Base-by-base conservation (phyloP, 2,113 vertebrate genomes). In the Perca fluviatilis region DNA sequence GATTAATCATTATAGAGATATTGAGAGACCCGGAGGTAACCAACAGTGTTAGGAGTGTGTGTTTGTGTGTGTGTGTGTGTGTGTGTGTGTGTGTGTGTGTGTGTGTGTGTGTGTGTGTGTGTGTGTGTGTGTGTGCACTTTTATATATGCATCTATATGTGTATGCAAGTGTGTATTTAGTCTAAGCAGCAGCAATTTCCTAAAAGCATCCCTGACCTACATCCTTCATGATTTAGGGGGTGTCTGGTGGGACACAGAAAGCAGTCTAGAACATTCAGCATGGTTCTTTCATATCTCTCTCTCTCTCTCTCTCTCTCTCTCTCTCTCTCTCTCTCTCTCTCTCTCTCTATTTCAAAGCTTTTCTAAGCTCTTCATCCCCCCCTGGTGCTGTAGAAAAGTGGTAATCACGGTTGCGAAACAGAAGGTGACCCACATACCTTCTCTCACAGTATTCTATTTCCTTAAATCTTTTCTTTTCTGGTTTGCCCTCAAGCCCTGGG, bases 361-460 rank as follows among this genome's bases (percentile, higher is more conserved):
- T 54, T 36, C 57, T 40, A 67, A 85, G 84, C 84, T 91, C 85
- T 82, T 79, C 63, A 75, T 86, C 87, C 77, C 88, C 89, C 85
- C 73, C 88, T 89, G 76, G 68, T 91, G 92, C 76, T 82, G 72
- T 0, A 78, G 56, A 84, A 81, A 87, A 79, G 80, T 74, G 46
- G 57, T 80, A 57, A 77, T 62, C 79, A 65, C 1, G 18, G 33
- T 86, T 89, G 66, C 65, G 85, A 69, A 63, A 65, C 75, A 69
- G 49, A 78, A 67, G 27, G 58, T 85, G 87, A 88, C 86, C 87
- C 84, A 88, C 69, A 81, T 85, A 69, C 30, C 57, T 77, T 50
- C 61, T 64, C 71, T 61, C 30, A 19, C n/a, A 27, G 51, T 69
- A 75, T 61, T 74, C 65, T 14, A 12, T 51, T 70, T 63, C 58